A percentile compares a stretch with the other conserved stretches of the same genome.
phyloP scores from a whole-genome alignment of 2,888 invertebrate genomes.

The Liodrosophila aerea region DNA sequence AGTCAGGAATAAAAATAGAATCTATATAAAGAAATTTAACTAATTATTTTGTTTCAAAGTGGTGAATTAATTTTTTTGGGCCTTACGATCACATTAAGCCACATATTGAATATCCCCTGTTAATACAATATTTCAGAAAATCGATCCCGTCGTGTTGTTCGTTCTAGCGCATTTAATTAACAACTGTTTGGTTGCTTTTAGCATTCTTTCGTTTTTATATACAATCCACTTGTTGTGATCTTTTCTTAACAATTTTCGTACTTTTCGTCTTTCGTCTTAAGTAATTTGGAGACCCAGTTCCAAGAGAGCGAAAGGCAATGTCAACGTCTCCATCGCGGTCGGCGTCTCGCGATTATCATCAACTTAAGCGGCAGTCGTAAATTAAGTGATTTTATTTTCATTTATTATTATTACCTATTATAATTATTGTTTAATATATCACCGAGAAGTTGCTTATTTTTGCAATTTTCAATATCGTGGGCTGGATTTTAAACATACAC shows the following conservation, averaged over 20 bases:
- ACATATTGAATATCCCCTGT: constrained; percentile 30
- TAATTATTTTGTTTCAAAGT: constrained; percentile 3
- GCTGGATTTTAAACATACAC: constrained; percentile 40
- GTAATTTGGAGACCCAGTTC: constrained; percentile 45
- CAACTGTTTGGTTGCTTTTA: constrained; percentile 63
- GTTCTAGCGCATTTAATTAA: constrained; percentile 49
- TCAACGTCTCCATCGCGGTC: constrained; percentile 27
- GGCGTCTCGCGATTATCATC: constrained; percentile 42
- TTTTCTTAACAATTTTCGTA: constrained; percentile 41
- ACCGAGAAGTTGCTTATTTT: constrained; percentile 45
- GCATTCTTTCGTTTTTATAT: constrained; percentile 68
- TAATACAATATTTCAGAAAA: constrained; percentile 8
- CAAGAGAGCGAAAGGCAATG: constrained; percentile 16
- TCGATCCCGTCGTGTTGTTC: constrained; percentile 25
- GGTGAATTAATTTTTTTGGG: not conserved
- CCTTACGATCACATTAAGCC: constrained; percentile 49
- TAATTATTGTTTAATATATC: constrained; percentile 35
- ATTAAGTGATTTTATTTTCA: constrained; percentile 66
- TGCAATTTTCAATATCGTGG: constrained; percentile 56
- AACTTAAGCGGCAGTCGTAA: constrained; percentile 60
- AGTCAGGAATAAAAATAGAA: constrained; percentile 32
- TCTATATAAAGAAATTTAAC: constrained; percentile 28
- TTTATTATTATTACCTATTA: constrained; percentile 42
- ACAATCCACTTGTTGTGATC: constrained; percentile 45
- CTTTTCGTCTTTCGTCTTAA: constrained; percentile 4